Conservation (phyloP, 2,888 invertebrate genomes). For the Gortyna flavago region DNA sequence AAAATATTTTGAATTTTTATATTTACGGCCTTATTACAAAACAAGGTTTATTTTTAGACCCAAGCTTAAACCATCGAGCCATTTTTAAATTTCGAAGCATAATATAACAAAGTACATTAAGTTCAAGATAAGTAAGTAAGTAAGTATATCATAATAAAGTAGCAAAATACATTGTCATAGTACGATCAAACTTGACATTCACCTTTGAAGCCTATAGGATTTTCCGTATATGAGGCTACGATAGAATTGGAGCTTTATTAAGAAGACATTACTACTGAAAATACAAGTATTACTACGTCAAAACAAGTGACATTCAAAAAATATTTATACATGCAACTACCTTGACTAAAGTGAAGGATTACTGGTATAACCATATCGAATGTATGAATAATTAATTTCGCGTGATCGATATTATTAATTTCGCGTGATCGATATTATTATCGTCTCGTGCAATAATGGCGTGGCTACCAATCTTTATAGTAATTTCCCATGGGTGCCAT, state of each 20-base stretch:
- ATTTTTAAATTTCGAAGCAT: no score
- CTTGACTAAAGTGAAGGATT: conserved; percentile 16
- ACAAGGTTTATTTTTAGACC: no score
- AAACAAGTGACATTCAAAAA: conserved; percentile 20
- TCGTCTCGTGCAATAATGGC: conserved; percentile 2
- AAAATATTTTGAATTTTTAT: neutral
- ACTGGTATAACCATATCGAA: neutral
- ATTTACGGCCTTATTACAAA: no score
- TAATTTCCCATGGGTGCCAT: conserved; percentile 45
- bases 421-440: conserved; percentile 21
- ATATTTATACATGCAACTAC: conserved; percentile 10
- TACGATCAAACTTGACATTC: neutral
- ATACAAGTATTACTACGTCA: neutral
- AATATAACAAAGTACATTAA: no score
- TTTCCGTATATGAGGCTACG: neutral
- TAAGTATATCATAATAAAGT: neutral
- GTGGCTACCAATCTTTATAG: conserved; percentile 12
- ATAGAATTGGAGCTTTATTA: neutral
- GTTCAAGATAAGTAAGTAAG: no score
- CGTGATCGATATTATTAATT: conserved; percentile 36
- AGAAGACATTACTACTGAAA: neutral
- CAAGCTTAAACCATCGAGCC: no score
- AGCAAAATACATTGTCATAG: neutral
- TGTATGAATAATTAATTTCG: conserved; percentile 34
- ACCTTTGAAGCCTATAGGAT: neutral